Conservation (phyloP, 1,140 invertebrate genomes). For the Ceratina australensis region DNA sequence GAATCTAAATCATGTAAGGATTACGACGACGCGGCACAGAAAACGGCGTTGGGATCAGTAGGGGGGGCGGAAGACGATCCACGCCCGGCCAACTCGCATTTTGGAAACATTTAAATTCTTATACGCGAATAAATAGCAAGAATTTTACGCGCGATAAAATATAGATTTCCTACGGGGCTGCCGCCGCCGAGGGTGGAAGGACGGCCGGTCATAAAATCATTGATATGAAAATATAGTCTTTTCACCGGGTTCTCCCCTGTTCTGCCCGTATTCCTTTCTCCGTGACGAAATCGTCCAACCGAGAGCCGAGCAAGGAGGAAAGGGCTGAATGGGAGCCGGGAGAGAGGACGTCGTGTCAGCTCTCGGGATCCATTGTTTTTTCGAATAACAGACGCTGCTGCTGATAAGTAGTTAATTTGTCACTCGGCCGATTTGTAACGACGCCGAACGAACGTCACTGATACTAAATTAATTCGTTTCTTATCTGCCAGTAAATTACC, state of each 20-base stretch:
- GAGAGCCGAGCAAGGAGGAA: slow-evolving; percentile 18
- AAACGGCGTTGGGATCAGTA: neutral
- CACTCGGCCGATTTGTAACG: too few species aligned
- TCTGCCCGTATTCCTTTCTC: slow-evolving; percentile 20
- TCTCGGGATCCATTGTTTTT: slow-evolving; percentile 70
- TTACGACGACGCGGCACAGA: slow-evolving; percentile 58
- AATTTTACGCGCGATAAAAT: slow-evolving; percentile 80
- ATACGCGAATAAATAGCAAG: slow-evolving; percentile 81
- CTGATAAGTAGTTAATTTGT: too few species aligned
- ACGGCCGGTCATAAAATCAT: slow-evolving; percentile 79
- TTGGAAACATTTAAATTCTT: slow-evolving; percentile 80
- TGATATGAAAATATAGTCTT: slow-evolving; percentile 80
- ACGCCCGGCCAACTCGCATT: slow-evolving; percentile 70
- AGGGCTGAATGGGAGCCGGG: slow-evolving; percentile 49
- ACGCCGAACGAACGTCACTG: too few species aligned
- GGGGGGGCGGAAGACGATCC: slow-evolving; percentile 35
- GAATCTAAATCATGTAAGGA: slow-evolving; percentile 75
- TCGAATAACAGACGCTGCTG: slow-evolving; percentile 14
- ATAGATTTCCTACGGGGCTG: slow-evolving; percentile 76
- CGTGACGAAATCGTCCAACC: slow-evolving; percentile 65
- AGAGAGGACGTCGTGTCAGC: neutral
- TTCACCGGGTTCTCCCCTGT: slow-evolving; percentile 42
- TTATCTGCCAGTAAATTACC: too few species aligned
- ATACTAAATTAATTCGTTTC: too few species aligned
- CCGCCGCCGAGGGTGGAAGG: slow-evolving; percentile 67